These are phyloP conservation scores for Bubo bubo DNA, from an alignment of 2,113 vertebrate genomes.

Conservation along the genomic window DNA sequence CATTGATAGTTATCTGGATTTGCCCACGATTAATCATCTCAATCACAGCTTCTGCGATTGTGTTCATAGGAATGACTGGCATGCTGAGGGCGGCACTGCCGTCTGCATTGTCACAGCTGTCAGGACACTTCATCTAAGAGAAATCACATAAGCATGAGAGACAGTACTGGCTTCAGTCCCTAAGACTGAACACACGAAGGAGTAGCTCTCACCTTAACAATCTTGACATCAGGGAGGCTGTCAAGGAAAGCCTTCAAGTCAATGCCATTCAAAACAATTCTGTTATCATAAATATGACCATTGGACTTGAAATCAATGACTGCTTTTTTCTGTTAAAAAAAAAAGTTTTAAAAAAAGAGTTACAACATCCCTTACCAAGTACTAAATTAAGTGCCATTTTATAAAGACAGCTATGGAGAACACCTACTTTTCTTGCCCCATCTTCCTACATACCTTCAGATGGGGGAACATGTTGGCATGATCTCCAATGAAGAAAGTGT, in stretches of 20 bases:
- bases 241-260: slow-evolving; percentile 98
- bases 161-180: not conserved
- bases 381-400: not conserved
- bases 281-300: slow-evolving; percentile 99
- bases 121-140: slow-evolving; percentile 91
- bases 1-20: slow-evolving; percentile 98
- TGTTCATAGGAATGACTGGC: slow-evolving; percentile 99
- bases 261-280: slow-evolving; percentile 96
- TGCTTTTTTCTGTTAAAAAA: slow-evolving; percentile 91
- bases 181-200: not conserved
- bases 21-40: slow-evolving; percentile 99
- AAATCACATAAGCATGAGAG: not conserved
- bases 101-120: slow-evolving; percentile 87
- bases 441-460: slow-evolving; percentile 83
- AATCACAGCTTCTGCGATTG: slow-evolving; percentile 96
- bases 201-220: slow-evolving; percentile 86
- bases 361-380: not conserved
- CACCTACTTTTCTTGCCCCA: not conserved
- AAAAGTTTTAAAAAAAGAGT: not conserved
- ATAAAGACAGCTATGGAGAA: not conserved
- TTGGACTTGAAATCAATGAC: slow-evolving; percentile 99
- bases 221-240: slow-evolving; percentile 96
- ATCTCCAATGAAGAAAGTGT: slow-evolving; percentile 98
- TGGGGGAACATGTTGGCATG: slow-evolving; percentile 99
- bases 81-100: slow-evolving; percentile 90